Conservation (phyloP, 2,888 invertebrate genomes). For the Ophraella communa region DNA sequence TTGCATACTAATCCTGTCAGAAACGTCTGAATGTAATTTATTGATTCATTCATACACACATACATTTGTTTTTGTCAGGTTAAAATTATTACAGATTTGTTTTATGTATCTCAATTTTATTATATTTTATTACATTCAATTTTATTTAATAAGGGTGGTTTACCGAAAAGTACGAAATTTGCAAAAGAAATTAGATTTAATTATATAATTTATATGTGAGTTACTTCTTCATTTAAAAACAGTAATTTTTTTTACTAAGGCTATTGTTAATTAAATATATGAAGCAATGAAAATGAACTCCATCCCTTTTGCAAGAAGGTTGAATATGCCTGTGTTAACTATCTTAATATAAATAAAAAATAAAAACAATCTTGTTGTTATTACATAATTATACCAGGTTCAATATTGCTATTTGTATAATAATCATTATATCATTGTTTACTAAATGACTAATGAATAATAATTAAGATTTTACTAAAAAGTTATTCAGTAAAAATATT, state of each 20-base stretch:
- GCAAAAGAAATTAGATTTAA: neutral
- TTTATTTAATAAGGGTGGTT: neutral
- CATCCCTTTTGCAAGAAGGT: no score
- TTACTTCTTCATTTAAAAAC: no score
- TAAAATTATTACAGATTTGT: no score
- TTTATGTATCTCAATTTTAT: no score
- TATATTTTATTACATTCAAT: no score
- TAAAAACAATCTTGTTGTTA: slow-evolving; percentile 30
- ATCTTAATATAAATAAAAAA: slow-evolving; percentile 30
- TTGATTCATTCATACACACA: neutral
- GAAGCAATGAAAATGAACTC: no score
- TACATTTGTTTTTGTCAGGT: neutral
- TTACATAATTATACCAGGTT: slow-evolving; percentile 26
- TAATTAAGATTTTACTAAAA: slow-evolving; percentile 20
- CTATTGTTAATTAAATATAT: no score
- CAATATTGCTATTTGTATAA: slow-evolving; percentile 25
- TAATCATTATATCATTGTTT: slow-evolving; percentile 31
- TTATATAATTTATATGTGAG: no score
- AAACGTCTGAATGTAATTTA: no score
- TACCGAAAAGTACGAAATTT: neutral
- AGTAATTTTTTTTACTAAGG: no score
- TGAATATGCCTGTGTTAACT: neutral
- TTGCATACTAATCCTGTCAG: neutral
- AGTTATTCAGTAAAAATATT: neutral
- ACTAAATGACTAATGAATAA: slow-evolving; percentile 23